Evolutionary conservation across 2,113 vertebrate genomes (phyloP).

Genomic region (Clinocottus analis): DNA sequence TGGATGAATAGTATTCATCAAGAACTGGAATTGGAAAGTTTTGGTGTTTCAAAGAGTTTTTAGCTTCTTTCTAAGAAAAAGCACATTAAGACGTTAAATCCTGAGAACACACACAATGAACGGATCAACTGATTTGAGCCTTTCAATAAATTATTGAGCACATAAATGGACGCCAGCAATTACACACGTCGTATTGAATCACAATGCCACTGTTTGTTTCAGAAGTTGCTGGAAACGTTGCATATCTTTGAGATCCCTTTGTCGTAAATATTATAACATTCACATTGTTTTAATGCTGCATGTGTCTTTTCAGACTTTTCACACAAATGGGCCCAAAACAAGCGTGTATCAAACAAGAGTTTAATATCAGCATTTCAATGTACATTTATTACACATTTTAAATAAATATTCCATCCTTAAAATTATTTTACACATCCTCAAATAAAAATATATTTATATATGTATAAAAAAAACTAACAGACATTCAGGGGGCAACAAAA

Average conservation of each 20-base stretch:
- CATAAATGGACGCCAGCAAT: too few relatives aligned
- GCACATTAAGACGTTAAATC: background rate
- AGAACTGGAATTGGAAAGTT: background rate
- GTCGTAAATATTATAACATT: too few relatives aligned
- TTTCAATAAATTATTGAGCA: background rate
- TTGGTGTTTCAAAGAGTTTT: background rate
- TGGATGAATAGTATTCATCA: background rate
- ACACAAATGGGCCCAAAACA: slow-evolving; percentile 27
- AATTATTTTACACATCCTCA: slow-evolving; percentile 89
- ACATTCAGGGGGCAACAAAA: slow-evolving; percentile 74
- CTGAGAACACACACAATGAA: background rate
- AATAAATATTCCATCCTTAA: slow-evolving; percentile 96
- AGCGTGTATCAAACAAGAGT: slow-evolving; percentile 60
- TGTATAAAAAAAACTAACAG: slow-evolving; percentile 81
- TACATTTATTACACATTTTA: slow-evolving; percentile 93
- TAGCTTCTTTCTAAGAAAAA: background rate
- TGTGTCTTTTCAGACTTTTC: background rate
- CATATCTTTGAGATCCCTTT: background rate
- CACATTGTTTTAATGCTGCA: too few relatives aligned
- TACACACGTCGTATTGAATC: too few relatives aligned
- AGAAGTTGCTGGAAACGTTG: background rate
- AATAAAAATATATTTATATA: slow-evolving; percentile 89
- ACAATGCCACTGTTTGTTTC: background rate
- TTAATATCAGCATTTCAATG: slow-evolving; percentile 83
- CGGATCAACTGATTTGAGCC: background rate